Evolutionary conservation across 2,888 invertebrate genomes (phyloP).

Genomic region (Lumbricus terrestris): DNA sequence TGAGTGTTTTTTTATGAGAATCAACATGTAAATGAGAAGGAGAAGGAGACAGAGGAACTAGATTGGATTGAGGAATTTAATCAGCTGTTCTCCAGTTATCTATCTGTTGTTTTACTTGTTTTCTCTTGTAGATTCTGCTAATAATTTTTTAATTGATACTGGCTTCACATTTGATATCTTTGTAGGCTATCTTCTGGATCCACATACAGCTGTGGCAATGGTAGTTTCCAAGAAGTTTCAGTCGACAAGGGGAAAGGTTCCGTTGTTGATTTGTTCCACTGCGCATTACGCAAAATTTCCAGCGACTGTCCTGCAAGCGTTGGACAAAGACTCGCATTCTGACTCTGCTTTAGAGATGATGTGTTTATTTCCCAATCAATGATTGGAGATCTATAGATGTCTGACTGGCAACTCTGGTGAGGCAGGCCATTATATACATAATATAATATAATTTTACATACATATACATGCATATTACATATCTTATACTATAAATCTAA

Average conservation of each 20-base stretch:
- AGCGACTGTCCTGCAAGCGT: not conserved
- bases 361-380: no score
- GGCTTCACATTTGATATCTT: not conserved
- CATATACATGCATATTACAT: not conserved
- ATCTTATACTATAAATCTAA: no score
- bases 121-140: not conserved
- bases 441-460: no score
- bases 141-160: not conserved
- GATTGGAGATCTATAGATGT: no score
- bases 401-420: no score
- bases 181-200: slow-evolving; percentile 51
- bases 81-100: not conserved
- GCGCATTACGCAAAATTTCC: slow-evolving; percentile 40
- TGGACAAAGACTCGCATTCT: not conserved
- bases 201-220: slow-evolving; percentile 53
- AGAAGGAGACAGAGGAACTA: not conserved
- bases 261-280: slow-evolving; percentile 48
- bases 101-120: not conserved
- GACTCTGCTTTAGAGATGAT: not conserved
- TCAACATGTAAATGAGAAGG: not conserved
- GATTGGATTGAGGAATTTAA: not conserved
- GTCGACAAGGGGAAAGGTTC: slow-evolving; percentile 36
- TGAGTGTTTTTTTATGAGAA: not conserved
- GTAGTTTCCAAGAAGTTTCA: slow-evolving; percentile 44
- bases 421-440: no score